Evolutionary conservation across 2,797 vertebrate species (phyloP), one percentile per base, ranked within the genome.

Genomic region (Acrossocheilus fasciatus): DNA sequence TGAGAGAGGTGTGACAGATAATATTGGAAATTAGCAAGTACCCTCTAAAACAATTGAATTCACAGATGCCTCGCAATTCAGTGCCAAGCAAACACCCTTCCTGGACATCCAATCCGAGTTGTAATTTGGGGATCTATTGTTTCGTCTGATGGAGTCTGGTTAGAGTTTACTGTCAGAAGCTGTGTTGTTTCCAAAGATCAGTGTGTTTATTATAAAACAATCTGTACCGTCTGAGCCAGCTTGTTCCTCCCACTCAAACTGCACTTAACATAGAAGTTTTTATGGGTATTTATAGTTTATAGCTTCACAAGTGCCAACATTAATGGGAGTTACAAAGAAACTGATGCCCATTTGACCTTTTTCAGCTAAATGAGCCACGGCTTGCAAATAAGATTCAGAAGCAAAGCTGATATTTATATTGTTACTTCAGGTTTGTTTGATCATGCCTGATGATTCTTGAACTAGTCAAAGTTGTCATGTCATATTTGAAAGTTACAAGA

Each of bases 171-270:
- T 47, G 50, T 74, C 68, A 43, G 15, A 74, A 64, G 15, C 66
- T 23, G 20, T 9, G 43, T 72, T 73, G 41, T 47, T 81, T 73
- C 20, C 68, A 81, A 81, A 50, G 77, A 86, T 62, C 17, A 15
- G 68, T 70, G 50, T 80, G 77, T 50, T 86, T 80, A 86, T 81
- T 70, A 73, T 12, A 62, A 86, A 86, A 81, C 84, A 86, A 41
- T 86, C 20, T 62, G 43, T 30, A 70, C 20, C 0, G 43, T 17
- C 41, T 73, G 20, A 64, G 76, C 84, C 84, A 86, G 47, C 77
- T 62, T 64, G 54, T 78, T 85, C 36, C 34, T 78, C 78, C 78
- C 43, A 86, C 78, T 50, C 68, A 52, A 39, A 66, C 20, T 10
- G n/a, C n/a, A 10, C 47, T 72, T 45, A 85, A 69, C 83, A 45